phyloP scores from a whole-genome alignment of 2,113 vertebrate species.

The Vulpes ferrilata region DNA sequence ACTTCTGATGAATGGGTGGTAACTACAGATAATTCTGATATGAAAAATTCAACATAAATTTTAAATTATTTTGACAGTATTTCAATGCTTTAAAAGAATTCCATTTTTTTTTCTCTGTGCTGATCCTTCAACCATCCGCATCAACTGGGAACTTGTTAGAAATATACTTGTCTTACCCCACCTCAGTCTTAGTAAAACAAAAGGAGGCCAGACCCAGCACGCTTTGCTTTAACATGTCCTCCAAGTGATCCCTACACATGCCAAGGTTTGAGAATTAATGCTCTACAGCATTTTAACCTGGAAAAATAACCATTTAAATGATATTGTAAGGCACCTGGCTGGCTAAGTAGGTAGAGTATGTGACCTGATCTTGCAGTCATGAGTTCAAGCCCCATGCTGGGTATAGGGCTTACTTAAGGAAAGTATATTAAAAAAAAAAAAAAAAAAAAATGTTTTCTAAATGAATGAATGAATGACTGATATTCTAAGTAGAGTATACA shows the following conservation, averaged over 20 bases:
- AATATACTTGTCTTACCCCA: not conserved
- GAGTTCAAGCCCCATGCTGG: not conserved
- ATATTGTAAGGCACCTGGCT: not conserved
- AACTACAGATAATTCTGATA: constrained; percentile 1
- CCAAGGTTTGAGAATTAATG: not conserved
- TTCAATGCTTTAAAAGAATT: constrained; percentile 10
- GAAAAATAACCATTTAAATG: not conserved
- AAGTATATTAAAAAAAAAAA: not conserved
- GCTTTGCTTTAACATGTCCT: not conserved
- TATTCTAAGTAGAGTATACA: not conserved
- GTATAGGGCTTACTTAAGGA: not conserved
- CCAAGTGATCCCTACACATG: too few relatives aligned
- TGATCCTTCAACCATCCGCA: not conserved
- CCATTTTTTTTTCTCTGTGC: not conserved
- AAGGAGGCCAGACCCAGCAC: not conserved
- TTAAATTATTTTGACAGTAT: not conserved
- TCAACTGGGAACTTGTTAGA: not conserved
- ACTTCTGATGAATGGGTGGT: not conserved
- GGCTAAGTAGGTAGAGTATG: not conserved
- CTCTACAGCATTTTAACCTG: not conserved
- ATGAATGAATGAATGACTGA: not conserved
- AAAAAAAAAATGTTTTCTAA: not conserved
- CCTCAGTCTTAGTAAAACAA: not conserved
- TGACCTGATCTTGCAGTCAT: not conserved
- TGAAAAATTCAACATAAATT: not conserved